Percentiles rank a stretch among this genome's conserved stretches.
phyloP scores from a whole-genome alignment of 2,888 invertebrate genomes.

The Caenorhabditis sp. region DNA sequence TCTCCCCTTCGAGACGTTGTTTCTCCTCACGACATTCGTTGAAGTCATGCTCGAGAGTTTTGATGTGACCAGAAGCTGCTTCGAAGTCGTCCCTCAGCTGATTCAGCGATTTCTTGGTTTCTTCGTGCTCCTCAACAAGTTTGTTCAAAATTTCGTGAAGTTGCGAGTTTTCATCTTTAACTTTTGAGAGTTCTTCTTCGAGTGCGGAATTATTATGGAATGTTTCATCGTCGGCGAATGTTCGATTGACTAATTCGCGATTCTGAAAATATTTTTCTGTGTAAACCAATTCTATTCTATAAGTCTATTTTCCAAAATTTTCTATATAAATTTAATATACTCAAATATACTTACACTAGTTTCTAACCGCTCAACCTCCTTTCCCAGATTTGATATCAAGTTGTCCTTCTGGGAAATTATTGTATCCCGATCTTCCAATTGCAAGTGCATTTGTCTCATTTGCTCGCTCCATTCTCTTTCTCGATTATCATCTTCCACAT shows the following conservation, averaged over 20 bases:
- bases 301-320: too few relatives aligned
- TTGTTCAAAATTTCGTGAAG: neutral
- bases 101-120: slow-evolving; percentile 13
- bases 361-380: slow-evolving; percentile 16
- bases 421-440: neutral
- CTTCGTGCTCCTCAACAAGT: slow-evolving; percentile 12
- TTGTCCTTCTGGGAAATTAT: neutral
- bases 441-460: neutral
- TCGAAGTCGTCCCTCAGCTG: slow-evolving; percentile 23
- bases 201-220: slow-evolving; percentile 13
- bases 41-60: slow-evolving; percentile 15
- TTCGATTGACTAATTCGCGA: slow-evolving; percentile 20
- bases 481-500: neutral
- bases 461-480: neutral
- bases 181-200: slow-evolving; percentile 24
- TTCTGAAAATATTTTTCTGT: too few relatives aligned
- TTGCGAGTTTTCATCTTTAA: slow-evolving; percentile 6
- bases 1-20: slow-evolving; percentile 20
- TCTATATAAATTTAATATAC: neutral
- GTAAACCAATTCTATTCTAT: too few relatives aligned
- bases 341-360: slow-evolving; percentile 14
- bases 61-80: slow-evolving; percentile 13
- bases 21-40: slow-evolving; percentile 24
- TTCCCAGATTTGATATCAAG: slow-evolving; percentile 7
- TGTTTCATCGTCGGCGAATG: slow-evolving; percentile 9